These are phyloP conservation scores for Pomacea maculata DNA, from an alignment of 1,140 invertebrate genomes.

Conservation along the genomic window DNA sequence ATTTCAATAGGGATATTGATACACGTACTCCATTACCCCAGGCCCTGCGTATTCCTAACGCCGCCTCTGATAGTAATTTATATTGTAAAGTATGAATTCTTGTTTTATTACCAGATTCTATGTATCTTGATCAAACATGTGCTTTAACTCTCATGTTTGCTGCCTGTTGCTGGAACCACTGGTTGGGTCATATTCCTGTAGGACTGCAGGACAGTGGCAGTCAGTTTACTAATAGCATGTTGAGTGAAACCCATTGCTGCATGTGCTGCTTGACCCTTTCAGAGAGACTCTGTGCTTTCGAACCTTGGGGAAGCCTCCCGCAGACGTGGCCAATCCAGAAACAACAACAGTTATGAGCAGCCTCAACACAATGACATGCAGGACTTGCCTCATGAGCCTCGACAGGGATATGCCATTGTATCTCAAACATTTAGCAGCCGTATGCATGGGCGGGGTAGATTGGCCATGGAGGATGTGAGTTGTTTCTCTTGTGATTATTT, in stretches of 20 bases:
- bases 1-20: no score
- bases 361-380: slow-evolving; percentile 1
- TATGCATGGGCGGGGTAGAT: slow-evolving; percentile 10
- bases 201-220: no score
- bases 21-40: no score
- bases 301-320: neutral
- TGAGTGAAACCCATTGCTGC: slow-evolving; percentile 16
- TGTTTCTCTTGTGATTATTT: neutral
- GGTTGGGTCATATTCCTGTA: no score
- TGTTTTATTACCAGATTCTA: neutral
- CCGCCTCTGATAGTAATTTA: no score
- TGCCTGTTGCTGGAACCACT: no score
- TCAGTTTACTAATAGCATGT: slow-evolving; percentile 12
- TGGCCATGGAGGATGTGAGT: slow-evolving; percentile 16
- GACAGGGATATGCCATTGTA: neutral
- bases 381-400: neutral
- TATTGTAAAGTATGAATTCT: no score
- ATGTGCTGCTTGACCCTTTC: slow-evolving; percentile 15
- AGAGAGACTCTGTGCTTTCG: slow-evolving; percentile 22
- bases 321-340: neutral
- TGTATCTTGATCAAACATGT: neutral
- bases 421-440: slow-evolving; percentile 23
- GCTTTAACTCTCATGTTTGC: no score
- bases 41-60: no score
- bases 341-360: slow-evolving; percentile 12